These are phyloP conservation scores for Cheilinus undulatus DNA, from an alignment of 2,113 vertebrate genomes.

Conservation along the genomic window DNA sequence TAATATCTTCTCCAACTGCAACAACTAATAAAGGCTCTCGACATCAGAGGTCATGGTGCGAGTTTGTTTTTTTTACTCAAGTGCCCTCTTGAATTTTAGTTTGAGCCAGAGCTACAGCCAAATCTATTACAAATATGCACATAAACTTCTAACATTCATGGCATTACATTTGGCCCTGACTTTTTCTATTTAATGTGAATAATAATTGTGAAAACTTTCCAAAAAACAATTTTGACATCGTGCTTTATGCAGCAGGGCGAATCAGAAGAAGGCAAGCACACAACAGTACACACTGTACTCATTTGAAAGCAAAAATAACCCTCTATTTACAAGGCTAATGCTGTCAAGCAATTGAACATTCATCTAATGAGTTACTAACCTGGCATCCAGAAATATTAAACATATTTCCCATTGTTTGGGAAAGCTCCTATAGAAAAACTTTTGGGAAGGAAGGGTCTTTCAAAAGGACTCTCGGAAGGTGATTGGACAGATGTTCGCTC, in stretches of 20 bases:
- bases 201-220: conserved; percentile 18
- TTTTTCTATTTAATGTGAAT: not conserved
- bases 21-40: conserved; percentile 39
- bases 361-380: too few relatives aligned
- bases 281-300: conserved; percentile 4
- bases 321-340: conserved; percentile 27
- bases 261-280: conserved; percentile 31
- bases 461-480: too few relatives aligned
- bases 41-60: conserved; percentile 27
- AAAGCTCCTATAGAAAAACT: too few relatives aligned
- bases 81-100: conserved; percentile 21
- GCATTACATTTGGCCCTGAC: not conserved
- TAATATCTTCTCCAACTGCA: conserved; percentile 31
- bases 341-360: too few relatives aligned
- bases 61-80: conserved; percentile 21
- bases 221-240: conserved; percentile 30
- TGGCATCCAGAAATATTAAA: too few relatives aligned
- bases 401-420: too few relatives aligned
- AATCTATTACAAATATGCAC: not conserved
- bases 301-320: conserved; percentile 28
- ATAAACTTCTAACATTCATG: not conserved
- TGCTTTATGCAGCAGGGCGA: conserved; percentile 36
- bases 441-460: too few relatives aligned
- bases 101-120: conserved; percentile 1
- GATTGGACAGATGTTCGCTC: too few relatives aligned